phyloP scores from a whole-genome alignment of 2,113 vertebrate genomes.

The Percina caprodes region DNA sequence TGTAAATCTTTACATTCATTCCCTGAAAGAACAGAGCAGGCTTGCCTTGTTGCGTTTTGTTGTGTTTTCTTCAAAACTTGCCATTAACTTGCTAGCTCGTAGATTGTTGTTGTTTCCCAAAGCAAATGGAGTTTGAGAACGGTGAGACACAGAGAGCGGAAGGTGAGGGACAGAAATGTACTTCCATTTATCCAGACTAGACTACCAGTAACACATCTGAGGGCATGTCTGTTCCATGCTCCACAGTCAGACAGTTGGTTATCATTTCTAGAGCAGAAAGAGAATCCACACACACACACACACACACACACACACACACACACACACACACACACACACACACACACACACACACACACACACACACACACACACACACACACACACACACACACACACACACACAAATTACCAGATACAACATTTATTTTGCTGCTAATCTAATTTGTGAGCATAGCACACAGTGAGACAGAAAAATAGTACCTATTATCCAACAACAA shows the following conservation, averaged over 20 bases:
- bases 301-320: neutral
- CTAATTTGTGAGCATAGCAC: neutral
- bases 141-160: too few species aligned
- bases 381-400: neutral
- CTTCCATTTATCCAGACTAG: too few species aligned
- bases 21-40: too few species aligned
- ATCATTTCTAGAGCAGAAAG: neutral
- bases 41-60: too few species aligned
- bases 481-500: neutral
- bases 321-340: neutral
- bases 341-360: constrained; percentile 2
- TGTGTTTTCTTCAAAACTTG: too few species aligned
- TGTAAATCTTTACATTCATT: too few species aligned
- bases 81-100: too few species aligned
- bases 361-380: neutral
- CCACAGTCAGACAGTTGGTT: neutral
- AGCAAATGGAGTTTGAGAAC: too few species aligned
- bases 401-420: neutral
- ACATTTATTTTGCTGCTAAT: neutral
- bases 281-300: neutral
- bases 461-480: too few species aligned
- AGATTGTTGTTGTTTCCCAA: too few species aligned
- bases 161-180: too few species aligned
- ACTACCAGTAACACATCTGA: too few species aligned
- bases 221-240: neutral